Base-by-base conservation (phyloP, 2,888 invertebrate genomes). In the Phyto melanocephala region DNA sequence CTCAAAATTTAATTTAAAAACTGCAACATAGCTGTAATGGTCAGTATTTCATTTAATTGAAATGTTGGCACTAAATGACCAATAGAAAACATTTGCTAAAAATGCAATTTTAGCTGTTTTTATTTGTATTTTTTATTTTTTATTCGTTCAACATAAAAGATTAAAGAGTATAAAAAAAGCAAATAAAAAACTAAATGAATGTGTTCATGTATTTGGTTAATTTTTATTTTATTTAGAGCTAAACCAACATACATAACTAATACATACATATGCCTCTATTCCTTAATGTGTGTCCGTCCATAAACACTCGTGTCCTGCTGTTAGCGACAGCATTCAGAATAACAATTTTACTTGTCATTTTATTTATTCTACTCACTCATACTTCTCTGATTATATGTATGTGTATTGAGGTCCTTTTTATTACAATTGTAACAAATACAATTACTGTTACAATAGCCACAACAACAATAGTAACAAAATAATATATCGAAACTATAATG, bases 261-360 rank as follows among this genome's bases (percentile, higher is more conserved):
- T 45, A 45, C 24, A 52, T n/a, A 15, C 5, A 7, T 62, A 42
- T 40, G n/a, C 42, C 1, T 7, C 11, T 28, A 17, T 35, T 42
- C 40, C 0, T 47, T 62, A 62, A n/a, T 40, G 6, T 40, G 13
- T 40, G 8, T 40, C 11, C 50, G 28, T 63, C 13, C 28, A 15
- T 11, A 8, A 60, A 52, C 28, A 54, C 45, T 63, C 63, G 35
- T 63, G 62, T 56, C 62, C 70, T 47, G 77, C 70, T 78, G 62
- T 70, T 54, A 63, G 47, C 54, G 47, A 42, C 70, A 77, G 68
- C 40, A 33, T 74, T 74, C 45, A 63, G 63, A 74, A 54, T 45
- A 42, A 15, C 42, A 42, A 54, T 54, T 63, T 33, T 28, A 28
- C 42, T 40, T 74, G 47, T 52, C 7, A 52, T 63, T 62, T 62